Base-by-base conservation (phyloP, 2,113 vertebrate genomes). In the Bostrychus sinensis region DNA sequence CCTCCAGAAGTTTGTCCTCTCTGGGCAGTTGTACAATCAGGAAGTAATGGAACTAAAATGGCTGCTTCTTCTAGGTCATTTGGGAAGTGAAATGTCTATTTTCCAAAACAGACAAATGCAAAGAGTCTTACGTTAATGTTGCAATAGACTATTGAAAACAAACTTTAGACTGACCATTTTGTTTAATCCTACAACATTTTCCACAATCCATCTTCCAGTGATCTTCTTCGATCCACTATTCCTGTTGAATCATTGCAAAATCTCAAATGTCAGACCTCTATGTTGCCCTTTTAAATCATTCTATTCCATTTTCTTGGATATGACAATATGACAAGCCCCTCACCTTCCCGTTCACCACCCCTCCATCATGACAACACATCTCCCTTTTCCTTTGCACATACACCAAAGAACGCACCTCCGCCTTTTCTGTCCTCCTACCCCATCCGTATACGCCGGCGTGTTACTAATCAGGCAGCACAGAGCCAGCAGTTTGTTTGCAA, bases 401-500 rank as follows among this genome's bases (percentile, higher is more conserved):
- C 25, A 28, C 48, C 25, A 51, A 51, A 51, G 14, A 30, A 26
- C 23, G 23, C 46, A 26, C 16, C 67, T 30, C 41, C 45, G 11
- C 22, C 1, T 42, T 25, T 55, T 58, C 39, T 61, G 42, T 36
- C 65, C 55, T 38, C 25, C 32, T 9, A 32, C 30, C 55, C 16
- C 45, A 17, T 23, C 20, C 23, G 26, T 25, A 73, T 39, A 63
- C 14, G 30, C 62, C 34, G 17, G 20, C 48, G 62, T 71, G 77
- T 53, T 71, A 57, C 70, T 76, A 85, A 82, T 79, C 77, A 73
- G 78, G 48, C 50, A 8, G 56, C 62, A 53, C 56, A 16, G 59
- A 85, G 42, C 66, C 79, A 80, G 71, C 63, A 63, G 71, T 83
- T 85, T 82, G 79, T 84, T 80, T 84, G 75, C 79, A 63, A 76